Evolutionary conservation across 2,113 vertebrate genomes (phyloP), one percentile per base, ranked within the genome.

Genomic region (Puffinus mauretanicus): DNA sequence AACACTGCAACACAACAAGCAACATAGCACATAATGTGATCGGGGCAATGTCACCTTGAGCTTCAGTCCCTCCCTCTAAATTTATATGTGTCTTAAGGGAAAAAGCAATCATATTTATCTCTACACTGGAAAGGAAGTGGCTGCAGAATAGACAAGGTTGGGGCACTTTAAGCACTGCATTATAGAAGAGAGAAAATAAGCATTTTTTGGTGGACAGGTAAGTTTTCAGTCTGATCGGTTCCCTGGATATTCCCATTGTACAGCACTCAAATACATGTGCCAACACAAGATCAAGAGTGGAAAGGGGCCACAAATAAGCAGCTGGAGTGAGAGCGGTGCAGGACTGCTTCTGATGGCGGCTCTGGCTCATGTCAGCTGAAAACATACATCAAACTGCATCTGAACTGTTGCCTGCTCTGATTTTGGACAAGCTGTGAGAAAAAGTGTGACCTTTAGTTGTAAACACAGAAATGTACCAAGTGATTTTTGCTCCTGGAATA

Each of bases 401-500:
- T n/a, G 70, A 93, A 38, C 57, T 87, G 58, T 42, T 93, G 64
- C 49, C 47, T 76, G 36, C 78, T 77, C 87, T 91, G 90, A 88
- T 58, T 87, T 82, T 93, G 78, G 85, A 93, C 67, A 95, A 91
- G 49, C 69, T 92, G 86, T 82, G 73, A 76, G 91, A 96, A 95
- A 15, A 54, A 87, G 40, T 73, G 57, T 54, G 88, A 92, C 73
- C 87, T 73, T 65, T 77, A 85, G 65, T 30, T 94, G 77, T 96
- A 94, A 96, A 94, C 77, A 94, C 78, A 92, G 86, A 93, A 94
- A 76, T 73, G 86, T 87, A 67, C 44, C 78, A 70, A 88, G 54
- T 51, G 38, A 46, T 91, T 95, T 92, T 92, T 94, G 77, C 86
- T 95, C 16, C 83, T 80, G 93, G 80, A 92, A 91, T 89, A 96